These are phyloP conservation scores for Lasiommata megera DNA, from an alignment of 2,888 invertebrate genomes.

Conservation along the genomic window DNA sequence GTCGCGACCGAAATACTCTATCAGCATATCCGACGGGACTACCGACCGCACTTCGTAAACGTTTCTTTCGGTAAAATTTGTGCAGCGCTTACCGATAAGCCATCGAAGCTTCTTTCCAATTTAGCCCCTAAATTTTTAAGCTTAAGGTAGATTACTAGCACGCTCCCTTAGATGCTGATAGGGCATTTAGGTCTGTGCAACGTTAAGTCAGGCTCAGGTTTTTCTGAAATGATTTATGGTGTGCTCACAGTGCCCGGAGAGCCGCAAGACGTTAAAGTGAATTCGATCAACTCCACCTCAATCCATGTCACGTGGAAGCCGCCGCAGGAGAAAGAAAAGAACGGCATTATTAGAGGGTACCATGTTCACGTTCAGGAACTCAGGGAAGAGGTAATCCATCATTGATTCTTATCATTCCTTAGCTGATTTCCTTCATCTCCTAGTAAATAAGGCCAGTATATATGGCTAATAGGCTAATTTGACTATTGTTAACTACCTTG, in stretches of 20 bases:
- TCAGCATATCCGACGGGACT: constrained; percentile 72
- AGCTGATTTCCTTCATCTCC: neutral
- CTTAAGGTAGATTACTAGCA: constrained; percentile 71
- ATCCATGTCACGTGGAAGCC: constrained; percentile 97
- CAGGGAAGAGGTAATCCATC: constrained; percentile 86
- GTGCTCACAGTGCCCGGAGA: constrained; percentile 95
- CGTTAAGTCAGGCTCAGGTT: constrained; percentile 44
- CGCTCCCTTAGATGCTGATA: constrained; percentile 80
- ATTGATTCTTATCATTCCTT: neutral
- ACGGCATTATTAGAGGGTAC: constrained; percentile 97
- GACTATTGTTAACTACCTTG: too few relatives aligned
- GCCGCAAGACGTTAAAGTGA: constrained; percentile 95
- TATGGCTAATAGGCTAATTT: too few relatives aligned
- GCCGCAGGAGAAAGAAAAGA: constrained; percentile 93
- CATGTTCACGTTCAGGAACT: constrained; percentile 97
- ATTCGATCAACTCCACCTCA: constrained; percentile 96
- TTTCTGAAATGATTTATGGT: constrained; percentile 25
- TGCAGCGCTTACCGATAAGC: constrained; percentile 51
- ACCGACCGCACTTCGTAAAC: constrained; percentile 65
- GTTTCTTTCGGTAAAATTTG: constrained; percentile 36
- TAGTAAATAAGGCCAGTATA: too few relatives aligned
- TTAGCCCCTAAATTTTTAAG: constrained; percentile 57
- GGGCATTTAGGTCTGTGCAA: constrained; percentile 72
- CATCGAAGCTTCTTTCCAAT: constrained; percentile 56
- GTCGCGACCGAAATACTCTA: constrained; percentile 73